Percentiles rank a stretch among this genome's conserved stretches.
These are phyloP conservation scores for Orthosia gracilis DNA, from an alignment of 2,888 invertebrate species.

Conservation along the genomic window DNA sequence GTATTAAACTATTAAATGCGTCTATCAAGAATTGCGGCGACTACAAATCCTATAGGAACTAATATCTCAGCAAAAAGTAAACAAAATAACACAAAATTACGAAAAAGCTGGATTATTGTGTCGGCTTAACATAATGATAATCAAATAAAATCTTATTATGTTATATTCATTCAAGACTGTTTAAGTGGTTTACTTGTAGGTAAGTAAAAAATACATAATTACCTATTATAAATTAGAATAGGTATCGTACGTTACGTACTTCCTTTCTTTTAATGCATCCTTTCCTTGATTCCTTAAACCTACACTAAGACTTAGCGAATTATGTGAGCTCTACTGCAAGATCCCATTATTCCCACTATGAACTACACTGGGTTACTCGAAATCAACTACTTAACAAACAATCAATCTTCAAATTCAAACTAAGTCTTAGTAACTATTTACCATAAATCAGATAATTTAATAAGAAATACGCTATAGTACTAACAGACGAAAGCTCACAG, in stretches of 20 bases:
- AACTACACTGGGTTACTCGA: neutral
- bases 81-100: conserved; percentile 22
- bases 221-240: neutral
- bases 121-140: conserved; percentile 5
- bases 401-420: neutral
- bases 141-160: conserved; percentile 13
- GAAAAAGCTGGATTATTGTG: conserved; percentile 21
- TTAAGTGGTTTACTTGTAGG: neutral
- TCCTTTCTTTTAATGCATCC: no score
- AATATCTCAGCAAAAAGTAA: conserved; percentile 3
- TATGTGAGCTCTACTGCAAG: neutral
- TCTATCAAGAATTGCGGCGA: conserved; percentile 3
- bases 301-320: no score
- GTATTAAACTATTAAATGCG: conserved; percentile 3
- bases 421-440: neutral
- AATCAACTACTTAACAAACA: neutral
- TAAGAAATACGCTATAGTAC: neutral
- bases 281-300: no score
- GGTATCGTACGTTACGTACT: no score
- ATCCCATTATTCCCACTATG: no score
- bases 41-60: conserved; percentile 18
- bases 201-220: conserved; percentile 1
- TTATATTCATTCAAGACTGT: conserved; percentile 8
- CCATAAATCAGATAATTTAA: neutral
- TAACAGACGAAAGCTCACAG: neutral